Evolutionary conservation across 64 coral and sea anemone genomes (phyloP), one percentile per base, ranked within the genome.

Genomic region (Pocillopora verrucosa): DNA sequence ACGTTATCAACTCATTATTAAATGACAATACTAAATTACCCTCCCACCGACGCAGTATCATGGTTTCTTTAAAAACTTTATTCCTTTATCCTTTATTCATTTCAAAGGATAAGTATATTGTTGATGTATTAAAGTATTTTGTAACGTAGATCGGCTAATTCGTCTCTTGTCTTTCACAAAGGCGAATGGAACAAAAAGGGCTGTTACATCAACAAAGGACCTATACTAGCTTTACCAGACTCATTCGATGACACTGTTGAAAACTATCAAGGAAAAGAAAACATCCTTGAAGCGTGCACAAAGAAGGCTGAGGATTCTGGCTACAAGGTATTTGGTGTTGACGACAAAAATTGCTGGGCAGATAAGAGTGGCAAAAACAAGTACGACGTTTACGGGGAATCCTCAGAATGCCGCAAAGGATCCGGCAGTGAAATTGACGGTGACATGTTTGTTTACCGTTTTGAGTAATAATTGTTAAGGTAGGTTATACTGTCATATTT

Each of bases 391-490:
- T 57, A 84, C 22, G 82, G 82, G 19, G 2, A 12, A 5, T 84
- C 82, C 36, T 69, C 34, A 17, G 2, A 12, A 11, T 84, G 81
- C 5, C 63, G 81, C 11, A 26, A 84, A 56, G 81, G 81, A 1
- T 14, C 37, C 67, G 81, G 81, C 22, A 56, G 51, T 5, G 61
- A 41, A 0, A 84, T 14, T 9, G 24, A 84, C 12, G 36, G 36
- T 24, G 22, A 64, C 81, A 72, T 84, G 62, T 84, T 84, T 56
- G 81, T 84, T n/a, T 84, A 84, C 10, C 81, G 64, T 14, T 56
- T 41, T 13, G 7, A 65, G 15, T 10, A 63, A 35, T 81, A 34
- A 81, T 1, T 24, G 13, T 51, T 51, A 7, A 81, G 79, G 79
- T 17, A 63, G 20, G 17, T 41, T 77, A 7, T 51, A 51, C 41